phyloP scores from a whole-genome alignment of 2,113 vertebrate genomes.

The Melanotaenia duboulayi region DNA sequence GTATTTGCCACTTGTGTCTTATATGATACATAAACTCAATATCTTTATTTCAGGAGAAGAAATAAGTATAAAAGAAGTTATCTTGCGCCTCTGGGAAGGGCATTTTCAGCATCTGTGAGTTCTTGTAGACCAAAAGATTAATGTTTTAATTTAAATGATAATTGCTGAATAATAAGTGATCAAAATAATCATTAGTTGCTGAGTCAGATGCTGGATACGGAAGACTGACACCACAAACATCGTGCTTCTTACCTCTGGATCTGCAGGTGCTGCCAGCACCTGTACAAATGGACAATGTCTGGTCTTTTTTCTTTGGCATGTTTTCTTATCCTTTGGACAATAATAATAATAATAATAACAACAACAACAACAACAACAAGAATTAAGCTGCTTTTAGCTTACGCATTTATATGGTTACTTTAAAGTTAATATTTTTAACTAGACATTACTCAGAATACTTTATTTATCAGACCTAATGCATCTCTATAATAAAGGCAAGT shows the following conservation, averaged over 20 bases:
- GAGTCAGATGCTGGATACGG: background rate
- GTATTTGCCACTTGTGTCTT: background rate
- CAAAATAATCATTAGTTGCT: conserved; percentile 2
- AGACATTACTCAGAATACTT: too few species aligned
- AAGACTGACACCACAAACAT: background rate
- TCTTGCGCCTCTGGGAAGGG: background rate
- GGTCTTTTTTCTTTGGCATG: background rate
- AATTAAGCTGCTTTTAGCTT: too few species aligned
- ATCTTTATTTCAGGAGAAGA: background rate
- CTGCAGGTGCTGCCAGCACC: background rate
- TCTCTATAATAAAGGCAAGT: too few species aligned
- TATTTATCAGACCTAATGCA: too few species aligned
- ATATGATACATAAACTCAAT: background rate
- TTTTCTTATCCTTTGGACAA: background rate
- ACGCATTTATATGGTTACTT: too few species aligned
- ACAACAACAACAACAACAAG: too few species aligned
- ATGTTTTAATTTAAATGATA: background rate
- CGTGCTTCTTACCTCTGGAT: background rate
- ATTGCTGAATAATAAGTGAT: background rate
- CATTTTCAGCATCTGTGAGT: background rate
- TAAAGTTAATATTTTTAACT: too few species aligned
- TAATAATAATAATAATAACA: too few species aligned
- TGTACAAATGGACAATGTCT: conserved; percentile 3
- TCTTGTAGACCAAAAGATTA: background rate
- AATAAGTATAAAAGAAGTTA: background rate